Evolutionary conservation across 1,140 invertebrate genomes (phyloP).

Genomic region (Battus philenor): DNA sequence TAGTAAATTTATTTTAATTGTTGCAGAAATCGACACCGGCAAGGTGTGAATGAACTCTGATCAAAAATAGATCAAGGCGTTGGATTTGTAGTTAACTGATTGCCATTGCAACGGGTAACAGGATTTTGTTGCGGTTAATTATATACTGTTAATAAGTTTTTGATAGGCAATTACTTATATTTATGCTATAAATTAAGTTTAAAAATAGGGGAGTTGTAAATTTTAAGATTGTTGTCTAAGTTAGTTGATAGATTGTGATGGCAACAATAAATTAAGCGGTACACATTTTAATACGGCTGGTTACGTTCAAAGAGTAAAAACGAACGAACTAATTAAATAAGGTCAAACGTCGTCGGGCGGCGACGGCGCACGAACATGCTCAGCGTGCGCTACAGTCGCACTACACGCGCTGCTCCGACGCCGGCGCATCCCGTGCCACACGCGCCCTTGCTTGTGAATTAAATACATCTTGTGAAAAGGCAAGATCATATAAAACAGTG

Average conservation of each 20-base stretch:
- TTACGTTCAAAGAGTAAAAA: constrained; percentile 71
- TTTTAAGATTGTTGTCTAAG: no score
- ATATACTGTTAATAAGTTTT: no score
- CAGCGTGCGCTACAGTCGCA: constrained; percentile 46
- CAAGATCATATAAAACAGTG: constrained; percentile 6
- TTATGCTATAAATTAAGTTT: no score
- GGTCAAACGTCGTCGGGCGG: constrained; percentile 66
- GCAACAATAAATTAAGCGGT: constrained; percentile 63
- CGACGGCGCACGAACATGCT: constrained; percentile 35
- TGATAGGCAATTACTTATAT: no score
- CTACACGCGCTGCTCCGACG: constrained; percentile 33
- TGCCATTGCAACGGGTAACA: constrained; percentile 23
- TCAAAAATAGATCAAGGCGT: constrained; percentile 55
- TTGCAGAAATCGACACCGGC: constrained; percentile 41
- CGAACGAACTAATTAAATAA: constrained; percentile 75
- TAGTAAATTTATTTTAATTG: constrained; percentile 18
- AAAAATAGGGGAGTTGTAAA: no score
- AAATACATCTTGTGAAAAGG: constrained; percentile 6
- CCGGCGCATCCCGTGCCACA: constrained; percentile 24
- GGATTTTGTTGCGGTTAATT: no score
- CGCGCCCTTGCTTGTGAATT: not conserved
- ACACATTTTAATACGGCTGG: constrained; percentile 66
- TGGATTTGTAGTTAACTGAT: constrained; percentile 34
- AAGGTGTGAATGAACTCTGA: constrained; percentile 56
- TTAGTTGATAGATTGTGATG: constrained; percentile 34